Evolutionary conservation across 2,113 vertebrate genomes (phyloP), one percentile per base, ranked within the genome.

Genomic region (Passer montanus): DNA sequence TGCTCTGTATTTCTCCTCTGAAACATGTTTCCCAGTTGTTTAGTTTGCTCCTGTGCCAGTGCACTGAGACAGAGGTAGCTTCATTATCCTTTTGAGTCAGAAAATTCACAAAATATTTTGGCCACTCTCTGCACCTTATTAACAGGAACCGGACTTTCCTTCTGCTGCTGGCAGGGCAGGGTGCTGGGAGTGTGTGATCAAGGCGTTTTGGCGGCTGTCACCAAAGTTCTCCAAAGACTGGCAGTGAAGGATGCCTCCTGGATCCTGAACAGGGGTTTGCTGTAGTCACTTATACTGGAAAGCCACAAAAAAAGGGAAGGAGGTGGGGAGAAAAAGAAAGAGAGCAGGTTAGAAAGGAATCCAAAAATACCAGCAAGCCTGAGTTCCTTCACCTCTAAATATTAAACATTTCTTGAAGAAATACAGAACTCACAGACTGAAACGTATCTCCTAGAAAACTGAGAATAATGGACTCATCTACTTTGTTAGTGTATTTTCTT

Each of bases 21-120:
- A 94, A 95, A 92, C n/a, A 62, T 8, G 1, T 84, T 86, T 83
- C 78, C 77, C 74, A 53, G 56, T 76, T 92, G 83, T 96, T 97
- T 96, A 78, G 37, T 44, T 95, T 96, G 92, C 58, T 79, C 49
- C 43, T 0, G 0, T 75, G 94, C 86, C 96, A 97, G 58, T 5
- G 2, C 53, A 66, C 83, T 62, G 73, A 90, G 93, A 97, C 92
- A 95, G 95, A 94, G 90, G 90, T 84, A 93, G 85, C 83, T 96
- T 94, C 90, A 84, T 86, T 88, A 90, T 52, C 41, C 60, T 75
- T 81, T 78, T 1, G 2, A 93, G 93, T 33, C 4, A 64, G 90
- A 96, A 94, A 90, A 84, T 87, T 92, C 75, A 80, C 37, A 68
- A 96, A 90, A 95, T 84, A 87, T 72, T 90, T 93, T 96, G 94